Evolutionary conservation across 2,888 invertebrate genomes (phyloP), one percentile per base, ranked within the genome.

Genomic region (Actias luna): DNA sequence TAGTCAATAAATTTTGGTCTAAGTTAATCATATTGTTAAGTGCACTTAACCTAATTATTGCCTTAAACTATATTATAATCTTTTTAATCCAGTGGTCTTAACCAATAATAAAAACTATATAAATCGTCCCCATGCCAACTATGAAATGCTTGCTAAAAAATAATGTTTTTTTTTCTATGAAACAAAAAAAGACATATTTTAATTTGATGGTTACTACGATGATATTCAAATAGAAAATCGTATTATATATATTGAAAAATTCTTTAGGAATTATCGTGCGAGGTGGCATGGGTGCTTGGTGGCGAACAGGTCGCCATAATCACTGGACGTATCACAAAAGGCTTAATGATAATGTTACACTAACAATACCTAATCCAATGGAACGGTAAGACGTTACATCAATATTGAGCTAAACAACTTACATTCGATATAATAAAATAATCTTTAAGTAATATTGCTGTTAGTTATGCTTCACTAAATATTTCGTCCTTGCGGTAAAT

Each of bases 241-340:
- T 29, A n/a, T 55, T 55, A n/a, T 29, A 25, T 50, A 29, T 7
- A 29, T 18, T 55, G 5, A n/a, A 27, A 29, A 55, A 55, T 55
- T 27, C 55, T 29, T 29, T 29, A n/a, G n/a, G 55, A 29, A 55
- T 55, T 0, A 29, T 29, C 2, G 0, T 10, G 18, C 18, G 14
- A 42, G 16, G 18, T 67, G 80, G 77, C 80, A 74, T 75, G 81
- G 80, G 76, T 72, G n/a, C n/a, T n/a, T n/a, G n/a, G n/a, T 35
- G 64, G 64, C 67, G 68, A 50, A 61, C 65, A 68, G 60, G 69
- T 62, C 64, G 65, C 67, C 69, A 70, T 73, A 66, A 71, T 86
- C 89, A 91, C 91, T 92, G 92, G 92, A 92, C 90, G 84, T 92
- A 92, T 92, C 92, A 92, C 92, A 92, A 88, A 81, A 83, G 81